These are phyloP conservation scores for Hirudo medicinalis DNA, from an alignment of 1,140 invertebrate species.

Conservation along the genomic window DNA sequence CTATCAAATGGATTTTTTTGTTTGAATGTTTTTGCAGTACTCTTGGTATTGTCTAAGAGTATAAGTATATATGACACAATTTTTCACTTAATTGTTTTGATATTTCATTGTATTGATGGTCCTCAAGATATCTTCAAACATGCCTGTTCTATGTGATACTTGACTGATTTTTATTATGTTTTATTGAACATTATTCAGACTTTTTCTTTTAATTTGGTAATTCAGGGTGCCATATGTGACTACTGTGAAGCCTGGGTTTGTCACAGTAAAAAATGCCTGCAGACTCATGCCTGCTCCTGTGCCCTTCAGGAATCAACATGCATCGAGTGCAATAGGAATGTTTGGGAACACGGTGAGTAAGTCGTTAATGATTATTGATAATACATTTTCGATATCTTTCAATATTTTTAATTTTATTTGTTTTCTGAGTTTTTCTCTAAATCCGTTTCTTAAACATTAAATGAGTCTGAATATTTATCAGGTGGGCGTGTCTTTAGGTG, in stretches of 20 bases:
- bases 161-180: background rate
- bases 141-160: too few species aligned
- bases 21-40: too few species aligned
- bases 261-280: conserved; percentile 78
- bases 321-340: conserved; percentile 73
- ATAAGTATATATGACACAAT: too few species aligned
- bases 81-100: too few species aligned
- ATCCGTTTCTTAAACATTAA: background rate
- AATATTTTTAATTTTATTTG: background rate
- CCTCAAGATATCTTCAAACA: too few species aligned
- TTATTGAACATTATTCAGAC: background rate
- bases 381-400: background rate
- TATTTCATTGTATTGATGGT: too few species aligned
- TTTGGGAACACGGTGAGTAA: conserved; percentile 79
- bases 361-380: background rate
- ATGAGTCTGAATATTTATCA: conserved; percentile 26
- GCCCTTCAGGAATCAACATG: conserved; percentile 74
- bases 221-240: conserved; percentile 84
- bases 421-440: background rate
- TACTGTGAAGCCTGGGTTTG: conserved; percentile 95
- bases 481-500: conserved; percentile 70
- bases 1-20: too few species aligned
- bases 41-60: too few species aligned
- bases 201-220: conserved; percentile 10
- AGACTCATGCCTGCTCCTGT: conserved; percentile 79